phyloP scores from a whole-genome alignment of 1,140 invertebrate species.

The Metaphire vulgaris region DNA sequence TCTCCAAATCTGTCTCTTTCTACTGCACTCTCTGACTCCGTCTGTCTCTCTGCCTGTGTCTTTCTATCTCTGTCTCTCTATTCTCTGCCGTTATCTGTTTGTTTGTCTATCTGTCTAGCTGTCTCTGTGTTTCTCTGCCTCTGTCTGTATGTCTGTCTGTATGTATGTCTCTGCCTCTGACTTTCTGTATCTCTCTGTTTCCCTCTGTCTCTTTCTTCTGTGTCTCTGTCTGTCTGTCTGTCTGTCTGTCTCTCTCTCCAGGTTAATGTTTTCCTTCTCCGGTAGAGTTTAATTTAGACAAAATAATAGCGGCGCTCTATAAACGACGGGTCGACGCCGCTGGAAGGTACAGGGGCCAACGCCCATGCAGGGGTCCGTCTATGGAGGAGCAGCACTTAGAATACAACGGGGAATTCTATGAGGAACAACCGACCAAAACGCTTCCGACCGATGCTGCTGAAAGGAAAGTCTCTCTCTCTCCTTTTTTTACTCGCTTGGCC shows the following conservation, averaged over 20 bases:
- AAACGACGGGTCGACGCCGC: not conserved
- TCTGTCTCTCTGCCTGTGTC: not conserved
- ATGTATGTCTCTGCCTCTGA: not conserved
- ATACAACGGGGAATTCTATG: too few species aligned
- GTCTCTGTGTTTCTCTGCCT: not conserved
- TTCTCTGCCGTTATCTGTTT: not conserved
- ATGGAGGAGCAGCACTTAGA: too few species aligned
- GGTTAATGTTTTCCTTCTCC: not conserved
- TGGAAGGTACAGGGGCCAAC: not conserved
- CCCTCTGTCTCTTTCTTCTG: not conserved
- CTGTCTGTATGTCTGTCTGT: not conserved
- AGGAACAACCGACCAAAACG: too few species aligned
- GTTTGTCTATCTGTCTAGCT: not conserved
- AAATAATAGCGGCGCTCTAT: not conserved
- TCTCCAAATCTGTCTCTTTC: not conserved
- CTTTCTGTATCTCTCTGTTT: not conserved
- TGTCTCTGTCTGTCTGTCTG: not conserved
- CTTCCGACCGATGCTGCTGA: too few species aligned
- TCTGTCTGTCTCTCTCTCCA: not conserved
- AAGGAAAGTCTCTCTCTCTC: too few species aligned
- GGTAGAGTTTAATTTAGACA: not conserved
- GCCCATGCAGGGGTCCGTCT: too few species aligned
- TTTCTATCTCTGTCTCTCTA: not conserved
- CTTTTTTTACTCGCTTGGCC: too few species aligned
- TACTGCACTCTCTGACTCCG: too few species aligned